Evolutionary conservation across 2,797 vertebrate species (phyloP).

Genomic region (Natrix natrix): DNA sequence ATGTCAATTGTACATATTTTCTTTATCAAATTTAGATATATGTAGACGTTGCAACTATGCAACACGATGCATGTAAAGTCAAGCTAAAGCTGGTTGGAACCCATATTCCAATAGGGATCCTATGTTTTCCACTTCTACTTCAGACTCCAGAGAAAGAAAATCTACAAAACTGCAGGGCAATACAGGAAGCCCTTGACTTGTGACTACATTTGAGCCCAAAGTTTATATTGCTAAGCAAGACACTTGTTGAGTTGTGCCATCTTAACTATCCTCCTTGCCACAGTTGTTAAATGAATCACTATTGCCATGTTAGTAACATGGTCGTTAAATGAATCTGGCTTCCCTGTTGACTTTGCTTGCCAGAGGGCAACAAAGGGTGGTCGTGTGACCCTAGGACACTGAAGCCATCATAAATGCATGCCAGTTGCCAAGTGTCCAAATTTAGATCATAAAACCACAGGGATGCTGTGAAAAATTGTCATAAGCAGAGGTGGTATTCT

Average conservation of each 20-base stretch:
- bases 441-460: neutral
- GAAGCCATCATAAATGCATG: neutral
- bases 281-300: no score
- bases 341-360: no score
- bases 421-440: neutral
- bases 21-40: neutral
- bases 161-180: neutral
- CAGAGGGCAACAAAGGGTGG: neutral
- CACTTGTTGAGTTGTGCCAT: no score
- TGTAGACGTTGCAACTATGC: neutral
- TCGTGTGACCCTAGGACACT: no score
- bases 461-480: neutral
- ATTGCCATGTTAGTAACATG: no score
- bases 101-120: neutral
- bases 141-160: neutral
- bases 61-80: neutral
- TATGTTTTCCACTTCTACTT: neutral
- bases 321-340: neutral
- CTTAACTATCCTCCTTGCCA: no score
- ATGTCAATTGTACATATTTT: neutral
- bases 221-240: no score
- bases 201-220: no score
- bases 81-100: neutral
- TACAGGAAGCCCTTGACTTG: no score
- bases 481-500: no score